Evolutionary conservation across 1,140 invertebrate genomes (phyloP).

Genomic region (Neodiprion virginianus): DNA sequence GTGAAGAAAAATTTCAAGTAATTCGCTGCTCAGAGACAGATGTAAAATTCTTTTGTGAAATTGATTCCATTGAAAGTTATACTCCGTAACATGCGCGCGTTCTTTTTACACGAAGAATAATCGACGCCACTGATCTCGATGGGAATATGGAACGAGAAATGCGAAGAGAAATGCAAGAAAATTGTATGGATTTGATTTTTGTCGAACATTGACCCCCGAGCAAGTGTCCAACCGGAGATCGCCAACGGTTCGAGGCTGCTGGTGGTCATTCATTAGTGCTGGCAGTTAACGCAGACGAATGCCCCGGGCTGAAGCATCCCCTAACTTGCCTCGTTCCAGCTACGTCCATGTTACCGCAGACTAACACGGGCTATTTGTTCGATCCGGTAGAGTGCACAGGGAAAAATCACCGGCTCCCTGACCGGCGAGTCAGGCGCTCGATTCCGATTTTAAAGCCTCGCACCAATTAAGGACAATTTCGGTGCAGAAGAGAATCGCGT

Average conservation of each 20-base stretch:
- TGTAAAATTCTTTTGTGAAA: no score
- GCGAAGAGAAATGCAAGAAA: no score
- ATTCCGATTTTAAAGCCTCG: background rate
- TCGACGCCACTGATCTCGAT: no score
- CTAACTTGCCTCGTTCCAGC: conserved; percentile 10
- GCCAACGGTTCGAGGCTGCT: background rate
- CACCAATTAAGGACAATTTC: background rate
- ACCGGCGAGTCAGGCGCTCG: background rate
- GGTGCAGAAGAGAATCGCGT: background rate
- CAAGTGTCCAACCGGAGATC: background rate
- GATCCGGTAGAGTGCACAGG: background rate
- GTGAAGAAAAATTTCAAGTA: no score
- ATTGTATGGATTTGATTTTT: background rate
- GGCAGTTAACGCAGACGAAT: conserved; percentile 10
- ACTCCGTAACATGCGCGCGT: no score
- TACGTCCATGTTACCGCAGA: conserved; percentile 8
- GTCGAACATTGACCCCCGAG: background rate
- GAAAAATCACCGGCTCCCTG: background rate
- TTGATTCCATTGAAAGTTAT: no score
- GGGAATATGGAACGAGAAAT: no score
- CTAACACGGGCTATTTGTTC: conserved; percentile 12
- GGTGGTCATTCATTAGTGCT: conserved; percentile 12
- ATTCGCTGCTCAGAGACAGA: no score
- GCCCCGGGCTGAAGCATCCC: conserved; percentile 2
- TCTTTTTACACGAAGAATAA: no score